A percentile compares a stretch with the other conserved stretches of the same genome.
Evolutionary conservation across 2,797 vertebrate genomes (phyloP).

Genomic region (Simalia tracyae): DNA sequence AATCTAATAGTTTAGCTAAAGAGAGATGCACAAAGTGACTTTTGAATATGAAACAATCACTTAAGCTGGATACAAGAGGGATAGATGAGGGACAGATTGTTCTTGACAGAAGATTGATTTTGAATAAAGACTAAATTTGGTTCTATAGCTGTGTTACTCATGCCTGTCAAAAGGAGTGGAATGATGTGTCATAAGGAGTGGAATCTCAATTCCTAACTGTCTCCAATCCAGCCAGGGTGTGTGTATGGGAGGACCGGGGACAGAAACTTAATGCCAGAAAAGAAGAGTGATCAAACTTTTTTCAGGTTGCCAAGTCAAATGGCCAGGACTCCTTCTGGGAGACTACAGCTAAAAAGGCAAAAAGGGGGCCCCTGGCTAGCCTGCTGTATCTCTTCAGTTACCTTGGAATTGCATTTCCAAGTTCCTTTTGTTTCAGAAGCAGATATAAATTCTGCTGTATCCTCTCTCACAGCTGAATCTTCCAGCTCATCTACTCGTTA

Average conservation of each 20-base stretch:
- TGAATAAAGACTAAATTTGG: neutral
- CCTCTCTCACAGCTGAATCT: neutral
- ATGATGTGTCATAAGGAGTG: neutral
- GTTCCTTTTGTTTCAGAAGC: neutral
- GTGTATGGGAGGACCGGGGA: neutral
- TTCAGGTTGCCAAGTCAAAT: neutral
- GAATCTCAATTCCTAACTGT: neutral
- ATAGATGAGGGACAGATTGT: neutral
- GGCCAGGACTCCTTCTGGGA: neutral
- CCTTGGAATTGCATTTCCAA: neutral
- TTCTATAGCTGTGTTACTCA: neutral
- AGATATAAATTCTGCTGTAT: neutral
- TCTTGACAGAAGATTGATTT: neutral
- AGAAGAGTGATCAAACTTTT: neutral
- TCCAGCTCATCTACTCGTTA: neutral
- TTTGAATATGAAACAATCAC: neutral
- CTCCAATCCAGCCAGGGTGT: neutral
- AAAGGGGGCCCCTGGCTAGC: neutral
- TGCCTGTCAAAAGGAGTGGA: neutral
- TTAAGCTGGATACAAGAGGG: neutral
- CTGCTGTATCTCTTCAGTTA: neutral
- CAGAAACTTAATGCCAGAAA: neutral
- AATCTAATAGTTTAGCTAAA: neutral
- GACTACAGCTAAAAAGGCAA: neutral
- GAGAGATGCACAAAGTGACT: neutral